phyloP scores from a whole-genome alignment of 2,888 invertebrate species.

The Herminia tarsipennalis region DNA sequence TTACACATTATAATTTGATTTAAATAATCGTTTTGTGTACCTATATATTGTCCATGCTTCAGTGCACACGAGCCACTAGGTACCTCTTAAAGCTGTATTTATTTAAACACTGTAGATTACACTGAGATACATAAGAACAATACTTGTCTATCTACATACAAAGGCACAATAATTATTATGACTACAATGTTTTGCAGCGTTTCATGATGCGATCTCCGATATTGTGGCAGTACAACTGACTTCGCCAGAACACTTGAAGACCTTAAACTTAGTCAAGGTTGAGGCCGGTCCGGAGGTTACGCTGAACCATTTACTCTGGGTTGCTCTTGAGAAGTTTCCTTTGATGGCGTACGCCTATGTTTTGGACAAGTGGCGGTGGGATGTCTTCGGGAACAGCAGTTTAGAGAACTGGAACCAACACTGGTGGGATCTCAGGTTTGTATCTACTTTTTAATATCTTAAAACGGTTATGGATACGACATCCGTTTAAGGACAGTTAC shows the following conservation, averaged over 20 bases:
- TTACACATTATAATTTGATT: too few species aligned
- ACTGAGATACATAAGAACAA: not conserved
- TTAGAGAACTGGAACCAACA: constrained; percentile 73
- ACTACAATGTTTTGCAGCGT: constrained; percentile 69
- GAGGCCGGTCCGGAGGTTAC: constrained; percentile 66
- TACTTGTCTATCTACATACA: too few species aligned
- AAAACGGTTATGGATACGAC: too few species aligned
- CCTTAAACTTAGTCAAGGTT: constrained; percentile 69
- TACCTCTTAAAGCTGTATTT: too few species aligned
- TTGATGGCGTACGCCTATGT: constrained; percentile 77
- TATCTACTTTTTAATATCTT: too few species aligned
- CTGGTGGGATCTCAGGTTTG: constrained; percentile 79
- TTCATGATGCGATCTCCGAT: constrained; percentile 88
- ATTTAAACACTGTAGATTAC: too few species aligned
- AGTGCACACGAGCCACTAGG: not conserved
- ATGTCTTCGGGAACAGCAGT: constrained; percentile 68
- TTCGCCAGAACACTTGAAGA: constrained; percentile 79
- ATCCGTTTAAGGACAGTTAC: too few species aligned
- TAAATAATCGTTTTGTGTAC: too few species aligned
- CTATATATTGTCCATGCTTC: too few species aligned
- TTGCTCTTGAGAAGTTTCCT: constrained; percentile 76
- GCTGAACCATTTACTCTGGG: constrained; percentile 74
- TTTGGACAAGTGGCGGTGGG: constrained; percentile 79
- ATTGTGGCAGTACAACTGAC: constrained; percentile 86
- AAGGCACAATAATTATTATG: constrained; percentile 13